Evolutionary conservation across 1,140 invertebrate genomes (phyloP).

Genomic region (Bombus superbus): DNA sequence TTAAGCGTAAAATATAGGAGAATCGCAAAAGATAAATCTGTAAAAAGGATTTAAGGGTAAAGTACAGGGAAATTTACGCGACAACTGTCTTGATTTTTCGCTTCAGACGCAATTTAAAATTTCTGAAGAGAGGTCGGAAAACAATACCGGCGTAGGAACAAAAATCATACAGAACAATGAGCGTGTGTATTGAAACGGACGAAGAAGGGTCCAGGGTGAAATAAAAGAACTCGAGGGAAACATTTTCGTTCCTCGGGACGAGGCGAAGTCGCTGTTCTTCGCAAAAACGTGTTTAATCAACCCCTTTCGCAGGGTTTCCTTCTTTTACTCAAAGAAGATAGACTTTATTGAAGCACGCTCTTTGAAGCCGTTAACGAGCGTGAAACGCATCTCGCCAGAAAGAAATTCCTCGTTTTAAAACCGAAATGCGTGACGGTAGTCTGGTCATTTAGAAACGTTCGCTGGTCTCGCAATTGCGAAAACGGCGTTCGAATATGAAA

Average conservation of each 20-base stretch:
- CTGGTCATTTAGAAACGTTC: background rate
- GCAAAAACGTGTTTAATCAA: conserved; percentile 37
- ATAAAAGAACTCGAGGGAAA: background rate
- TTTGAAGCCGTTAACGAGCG: conserved; percentile 28
- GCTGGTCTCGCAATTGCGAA: too few species aligned
- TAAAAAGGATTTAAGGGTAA: too few species aligned
- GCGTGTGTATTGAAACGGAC: background rate
- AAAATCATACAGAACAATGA: conserved; percentile 15
- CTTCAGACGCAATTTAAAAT: background rate
- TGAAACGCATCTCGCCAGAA: background rate
- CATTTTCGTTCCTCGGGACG: too few species aligned
- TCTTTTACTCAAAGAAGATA: background rate
- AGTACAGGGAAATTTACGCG: too few species aligned
- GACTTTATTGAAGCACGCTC: conserved; percentile 1
- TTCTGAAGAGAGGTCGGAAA: background rate
- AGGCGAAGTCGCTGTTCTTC: background rate
- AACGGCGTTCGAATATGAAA: too few species aligned
- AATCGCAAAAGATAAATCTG: too few species aligned
- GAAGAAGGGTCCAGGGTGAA: too few species aligned
- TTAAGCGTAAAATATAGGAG: too few species aligned
- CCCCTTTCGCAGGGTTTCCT: background rate
- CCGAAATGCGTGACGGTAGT: too few species aligned
- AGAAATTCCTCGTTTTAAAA: background rate
- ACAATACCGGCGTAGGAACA: background rate
- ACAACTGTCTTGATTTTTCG: background rate